phyloP scores from a whole-genome alignment of 2,113 vertebrate species.

The Arizona elegans region DNA sequence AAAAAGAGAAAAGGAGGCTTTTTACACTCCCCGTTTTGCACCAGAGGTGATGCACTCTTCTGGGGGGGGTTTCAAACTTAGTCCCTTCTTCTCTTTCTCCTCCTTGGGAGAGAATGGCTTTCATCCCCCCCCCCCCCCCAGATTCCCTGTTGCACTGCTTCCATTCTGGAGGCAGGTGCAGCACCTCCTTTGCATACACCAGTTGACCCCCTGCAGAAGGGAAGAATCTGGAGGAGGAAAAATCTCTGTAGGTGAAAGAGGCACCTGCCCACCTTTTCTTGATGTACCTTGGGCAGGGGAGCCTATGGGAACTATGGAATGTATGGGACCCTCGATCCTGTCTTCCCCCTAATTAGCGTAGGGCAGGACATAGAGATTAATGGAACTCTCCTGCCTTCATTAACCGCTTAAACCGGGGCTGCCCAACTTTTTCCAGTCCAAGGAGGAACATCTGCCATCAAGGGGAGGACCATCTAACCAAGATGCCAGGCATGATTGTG shows the following conservation, averaged over 20 bases:
- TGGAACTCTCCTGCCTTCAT: background rate
- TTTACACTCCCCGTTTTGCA: background rate
- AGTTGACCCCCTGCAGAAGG: background rate
- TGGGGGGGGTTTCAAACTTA: too few species aligned
- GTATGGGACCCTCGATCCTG: background rate
- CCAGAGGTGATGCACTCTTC: background rate
- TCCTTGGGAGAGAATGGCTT: background rate
- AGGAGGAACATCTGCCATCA: background rate
- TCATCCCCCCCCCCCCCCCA: background rate
- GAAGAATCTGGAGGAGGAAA: background rate
- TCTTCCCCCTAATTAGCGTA: background rate
- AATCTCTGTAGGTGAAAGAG: background rate
- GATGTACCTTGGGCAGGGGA: background rate
- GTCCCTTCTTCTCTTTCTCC: background rate
- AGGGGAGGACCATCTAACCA: background rate
- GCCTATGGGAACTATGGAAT: background rate
- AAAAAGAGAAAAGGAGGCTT: background rate
- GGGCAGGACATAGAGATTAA: background rate
- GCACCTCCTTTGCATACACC: background rate
- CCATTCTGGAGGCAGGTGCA: background rate
- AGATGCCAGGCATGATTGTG: background rate
- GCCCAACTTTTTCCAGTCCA: background rate
- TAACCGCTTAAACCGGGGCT: background rate
- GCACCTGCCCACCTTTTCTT: background rate
- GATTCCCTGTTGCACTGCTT: background rate